Conservation (phyloP, 2,113 vertebrate genomes). For the Toxotes jaculatrix region DNA sequence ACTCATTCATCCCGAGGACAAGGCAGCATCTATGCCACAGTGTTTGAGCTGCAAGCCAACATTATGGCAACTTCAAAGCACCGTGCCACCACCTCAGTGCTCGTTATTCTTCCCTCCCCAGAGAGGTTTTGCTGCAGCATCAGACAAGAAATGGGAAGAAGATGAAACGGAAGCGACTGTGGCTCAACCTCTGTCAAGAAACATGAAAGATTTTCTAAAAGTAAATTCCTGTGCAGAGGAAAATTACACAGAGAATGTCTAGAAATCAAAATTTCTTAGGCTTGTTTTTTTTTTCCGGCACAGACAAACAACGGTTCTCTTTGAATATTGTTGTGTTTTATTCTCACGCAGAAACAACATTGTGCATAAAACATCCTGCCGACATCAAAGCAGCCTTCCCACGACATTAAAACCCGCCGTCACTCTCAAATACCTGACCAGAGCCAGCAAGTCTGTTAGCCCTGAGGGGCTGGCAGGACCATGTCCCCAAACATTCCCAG, state of each 20-base stretch:
- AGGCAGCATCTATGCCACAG: conserved; percentile 74
- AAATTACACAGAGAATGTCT: conserved; percentile 17
- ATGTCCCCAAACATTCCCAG: conserved; percentile 80
- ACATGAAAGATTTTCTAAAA: conserved; percentile 36
- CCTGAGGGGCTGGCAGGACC: conserved; percentile 64
- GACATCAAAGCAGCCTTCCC: conserved; percentile 54
- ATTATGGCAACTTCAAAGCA: conserved; percentile 82
- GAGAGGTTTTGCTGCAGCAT: conserved; percentile 50
- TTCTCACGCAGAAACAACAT: conserved; percentile 24
- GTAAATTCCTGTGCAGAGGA: conserved; percentile 5
- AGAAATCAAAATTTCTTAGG: neutral
- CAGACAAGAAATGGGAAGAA: conserved; percentile 46
- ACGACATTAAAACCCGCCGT: conserved; percentile 48
- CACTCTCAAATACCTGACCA: conserved; percentile 75
- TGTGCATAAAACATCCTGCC: conserved; percentile 28
- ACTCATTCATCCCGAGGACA: conserved; percentile 81
- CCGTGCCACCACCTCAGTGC: conserved; percentile 54
- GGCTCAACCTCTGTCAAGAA: conserved; percentile 15
- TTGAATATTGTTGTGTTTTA: conserved; percentile 11
- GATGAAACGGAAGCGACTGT: conserved; percentile 39
- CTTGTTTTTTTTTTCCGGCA: neutral
- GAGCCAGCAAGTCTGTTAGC: conserved; percentile 69
- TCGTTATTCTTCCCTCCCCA: conserved; percentile 68
- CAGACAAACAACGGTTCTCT: neutral
- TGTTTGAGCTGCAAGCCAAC: conserved; percentile 80